Evolutionary conservation across 30 jellyfish, hydroid and myxozoan genomes (phyloP), one percentile per base, ranked within the genome.

Genomic region (Cassiopea andromeda): DNA sequence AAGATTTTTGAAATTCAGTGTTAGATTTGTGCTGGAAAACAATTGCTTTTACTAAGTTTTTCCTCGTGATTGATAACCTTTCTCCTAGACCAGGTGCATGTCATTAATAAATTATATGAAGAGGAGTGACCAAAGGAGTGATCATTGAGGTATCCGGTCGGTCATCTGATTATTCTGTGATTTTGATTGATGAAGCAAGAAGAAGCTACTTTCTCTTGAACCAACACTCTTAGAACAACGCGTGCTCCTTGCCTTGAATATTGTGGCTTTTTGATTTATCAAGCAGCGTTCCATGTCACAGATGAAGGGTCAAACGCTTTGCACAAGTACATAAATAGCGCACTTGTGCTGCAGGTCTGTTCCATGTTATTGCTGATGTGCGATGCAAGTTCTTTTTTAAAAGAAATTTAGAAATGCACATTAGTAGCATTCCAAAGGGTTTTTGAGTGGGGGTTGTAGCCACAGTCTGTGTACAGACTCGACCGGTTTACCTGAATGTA

Each of bases 331-430:
- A 86, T 86, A 77, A n/a, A 86, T 19, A 86, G 57, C 46, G 94
- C 92, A n/a, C 92, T 86, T 46, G 94, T 86, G 68, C 82, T 9
- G 60, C 83, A 19, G 27, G 47, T 84, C 44, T 49, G 92, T 48
- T 76, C 93, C 77, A 59, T 17, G 49, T 50, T 12, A 67, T 86
- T 44, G 75, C 64, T 6, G 64, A 54, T 54, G 64, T 54, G 64
- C 64, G 7, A 6, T 54, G 64, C 12, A 54, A 54, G 64, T 27
- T 27, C 38, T 27, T 27, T 27, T 27, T 27, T 27, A 75, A 27
- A 27, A 27, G 38, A 27, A 27, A 27, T 27, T 27, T 27, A 27
- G 38, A 27, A 27, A 27, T 27, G 38, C 38, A 27, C 38, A 27
- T 27, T 27, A 27, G 38, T 27, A 27, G 38, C 38, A 27, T 27